Evolutionary conservation across 2,797 vertebrate species (phyloP), one percentile per base, ranked within the genome.

Genomic region (Trichosurus vulpecula): DNA sequence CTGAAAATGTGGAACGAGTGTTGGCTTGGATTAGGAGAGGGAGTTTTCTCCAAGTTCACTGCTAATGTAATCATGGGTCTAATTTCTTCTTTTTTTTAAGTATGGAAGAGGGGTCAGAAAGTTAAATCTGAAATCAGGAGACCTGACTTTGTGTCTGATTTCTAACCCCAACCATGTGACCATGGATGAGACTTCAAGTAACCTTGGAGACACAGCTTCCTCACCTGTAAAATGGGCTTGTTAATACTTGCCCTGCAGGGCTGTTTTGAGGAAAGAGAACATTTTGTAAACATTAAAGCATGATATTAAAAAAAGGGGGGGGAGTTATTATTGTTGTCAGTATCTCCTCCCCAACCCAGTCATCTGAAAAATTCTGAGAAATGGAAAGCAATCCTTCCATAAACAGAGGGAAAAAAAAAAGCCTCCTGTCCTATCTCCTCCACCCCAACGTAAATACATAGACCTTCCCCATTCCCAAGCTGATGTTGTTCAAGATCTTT

Each of bases 221-320:
- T 27, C 11, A 27, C 57, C 12, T 58, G 10, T 87, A 61, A 66
- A 90, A 52, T 6, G 19, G 58, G 41, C 57, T 25, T 90, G 92
- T 61, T 12, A 53, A 57, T 5, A 61, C 22, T 47, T n/a, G n/a
- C 8, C 74, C 94, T 81, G 54, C 54, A 91, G 92, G 91, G 92
- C 1, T 41, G 51, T 93, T 74, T 58, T n/a, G 11, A 89, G 74
- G 11, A 16, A 6, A 52, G 52, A 74, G 54, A 35, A 54, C 87
- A 93, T 56, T 54, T 27, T 94, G 90, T 53, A 57, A 95, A 91
- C 55, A 19, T 87, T 51, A 87, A 87, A 87, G 25, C 25, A 87
- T 3, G 41, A 51, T 29, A 87, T 87, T 27, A 87, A 8, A 87
- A n/a, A n/a, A n/a, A n/a, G n/a, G n/a, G n/a, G n/a, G n/a, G 41